These are phyloP conservation scores for Drosophila nr. perissopoda DNA, from an alignment of 2,888 invertebrate genomes.

Conservation along the genomic window DNA sequence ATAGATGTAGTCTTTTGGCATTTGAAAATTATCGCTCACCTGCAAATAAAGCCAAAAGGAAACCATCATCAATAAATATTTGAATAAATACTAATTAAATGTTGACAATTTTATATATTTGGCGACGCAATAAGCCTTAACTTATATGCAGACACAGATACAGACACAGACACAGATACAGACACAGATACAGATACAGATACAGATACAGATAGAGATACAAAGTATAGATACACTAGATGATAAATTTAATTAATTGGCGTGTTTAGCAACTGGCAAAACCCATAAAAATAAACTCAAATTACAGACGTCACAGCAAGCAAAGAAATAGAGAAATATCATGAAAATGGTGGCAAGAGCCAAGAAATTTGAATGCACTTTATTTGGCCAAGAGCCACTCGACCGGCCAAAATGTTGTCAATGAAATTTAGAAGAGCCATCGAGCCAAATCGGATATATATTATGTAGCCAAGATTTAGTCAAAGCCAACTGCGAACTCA, in stretches of 20 bases:
- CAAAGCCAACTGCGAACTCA: slow-evolving; percentile 27
- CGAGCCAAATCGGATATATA: slow-evolving; percentile 19
- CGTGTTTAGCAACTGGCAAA: slow-evolving; percentile 49
- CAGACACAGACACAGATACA: not conserved
- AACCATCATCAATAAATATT: slow-evolving; percentile 58
- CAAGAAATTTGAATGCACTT: slow-evolving; percentile 52
- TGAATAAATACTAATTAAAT: slow-evolving; percentile 24
- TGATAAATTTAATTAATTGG: slow-evolving; percentile 69
- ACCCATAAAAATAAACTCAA: slow-evolving; percentile 50
- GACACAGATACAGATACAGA: slow-evolving; percentile 2
- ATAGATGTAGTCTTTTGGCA: not conserved
- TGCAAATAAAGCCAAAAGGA: slow-evolving; percentile 65
- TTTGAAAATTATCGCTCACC: slow-evolving; percentile 60
- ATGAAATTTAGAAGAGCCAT: slow-evolving; percentile 41
- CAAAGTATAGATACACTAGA: too few relatives aligned
- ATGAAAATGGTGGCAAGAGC: slow-evolving; percentile 21
- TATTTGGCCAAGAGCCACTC: slow-evolving; percentile 30
- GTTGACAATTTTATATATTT: slow-evolving; percentile 31
- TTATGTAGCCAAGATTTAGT: not conserved
- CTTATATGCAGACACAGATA: not conserved
- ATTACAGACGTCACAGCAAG: slow-evolving; percentile 62
- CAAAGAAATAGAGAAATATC: not conserved
- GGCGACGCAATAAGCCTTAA: slow-evolving; percentile 50
- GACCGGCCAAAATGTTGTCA: slow-evolving; percentile 39
- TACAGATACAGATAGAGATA: not conserved